Conservation (phyloP, 64 coral and sea anemone species). For the Astreopora myriophthalma region DNA sequence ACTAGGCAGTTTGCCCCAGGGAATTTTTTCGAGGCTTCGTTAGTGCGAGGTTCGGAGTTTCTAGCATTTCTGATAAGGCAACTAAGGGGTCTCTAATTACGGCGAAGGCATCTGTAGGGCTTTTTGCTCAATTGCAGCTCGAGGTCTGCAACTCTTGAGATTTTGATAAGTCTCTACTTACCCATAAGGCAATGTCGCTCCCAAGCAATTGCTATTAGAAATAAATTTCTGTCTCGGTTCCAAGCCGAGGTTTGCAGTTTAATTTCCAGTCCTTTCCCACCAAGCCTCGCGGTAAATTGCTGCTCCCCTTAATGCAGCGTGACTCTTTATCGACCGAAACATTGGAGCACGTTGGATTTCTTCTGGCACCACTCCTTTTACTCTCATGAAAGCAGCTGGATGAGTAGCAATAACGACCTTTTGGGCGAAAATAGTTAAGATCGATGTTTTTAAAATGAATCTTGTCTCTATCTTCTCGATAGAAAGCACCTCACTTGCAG, state of each 20-base stretch:
- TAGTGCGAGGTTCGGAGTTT: no score
- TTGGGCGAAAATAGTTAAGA: slow-evolving; percentile 32
- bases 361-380: slow-evolving; percentile 61
- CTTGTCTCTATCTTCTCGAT: slow-evolving; percentile 13
- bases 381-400: slow-evolving; percentile 32
- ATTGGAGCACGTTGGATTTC: slow-evolving; percentile 50
- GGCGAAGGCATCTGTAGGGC: no score
- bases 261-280: slow-evolving; percentile 59
- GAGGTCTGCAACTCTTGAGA: not conserved
- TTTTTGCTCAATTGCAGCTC: no score
- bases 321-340: slow-evolving; percentile 72
- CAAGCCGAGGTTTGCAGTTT: slow-evolving; percentile 31
- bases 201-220: slow-evolving; percentile 81
- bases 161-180: not conserved
- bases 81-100: no score
- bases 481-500: slow-evolving; percentile 38
- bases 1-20: no score
- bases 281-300: slow-evolving; percentile 76
- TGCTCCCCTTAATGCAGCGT: slow-evolving; percentile 85
- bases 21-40: no score
- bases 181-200: slow-evolving; percentile 82
- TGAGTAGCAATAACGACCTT: slow-evolving; percentile 66
- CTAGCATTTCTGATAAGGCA: no score
- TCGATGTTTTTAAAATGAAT: slow-evolving; percentile 63
- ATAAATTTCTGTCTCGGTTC: slow-evolving; percentile 87